A percentile compares a stretch with the other conserved stretches of the same genome.
These are phyloP conservation scores for Turdus rufiventris DNA, from an alignment of 2,113 vertebrate genomes.

Conservation along the genomic window DNA sequence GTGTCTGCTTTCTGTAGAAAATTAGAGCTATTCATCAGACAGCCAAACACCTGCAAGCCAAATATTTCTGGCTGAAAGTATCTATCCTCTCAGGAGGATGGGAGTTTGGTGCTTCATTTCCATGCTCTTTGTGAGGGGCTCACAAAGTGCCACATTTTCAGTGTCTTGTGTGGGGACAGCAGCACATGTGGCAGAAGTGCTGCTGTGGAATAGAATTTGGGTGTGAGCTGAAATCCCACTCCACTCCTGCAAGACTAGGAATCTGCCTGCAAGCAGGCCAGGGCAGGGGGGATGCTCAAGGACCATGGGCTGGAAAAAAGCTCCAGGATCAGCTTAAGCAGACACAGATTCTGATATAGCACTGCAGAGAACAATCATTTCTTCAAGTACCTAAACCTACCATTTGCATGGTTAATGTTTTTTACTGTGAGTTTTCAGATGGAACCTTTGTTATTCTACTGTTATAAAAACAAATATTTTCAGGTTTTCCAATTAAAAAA, in stretches of 20 bases:
- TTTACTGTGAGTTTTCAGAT: background rate
- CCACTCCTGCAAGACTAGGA: background rate
- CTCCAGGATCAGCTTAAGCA: background rate
- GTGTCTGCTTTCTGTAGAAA: conserved; percentile 6
- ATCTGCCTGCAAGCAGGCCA: background rate
- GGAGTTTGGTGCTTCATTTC: background rate
- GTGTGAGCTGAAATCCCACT: background rate
- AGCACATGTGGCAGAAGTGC: background rate
- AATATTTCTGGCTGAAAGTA: conserved; percentile 23
- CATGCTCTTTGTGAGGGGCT: background rate
- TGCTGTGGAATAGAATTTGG: background rate
- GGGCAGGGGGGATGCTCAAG: background rate
- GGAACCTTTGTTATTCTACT: background rate
- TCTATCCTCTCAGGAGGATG: background rate
- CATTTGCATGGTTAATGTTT: background rate
- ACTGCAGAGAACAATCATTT: background rate
- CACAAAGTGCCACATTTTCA: background rate
- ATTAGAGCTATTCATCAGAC: conserved; percentile 30
- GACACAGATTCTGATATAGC: accelerated
- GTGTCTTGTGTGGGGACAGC: background rate
- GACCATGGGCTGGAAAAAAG: background rate
- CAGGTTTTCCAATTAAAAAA: background rate
- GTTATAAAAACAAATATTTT: background rate
- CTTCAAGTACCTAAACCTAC: background rate
- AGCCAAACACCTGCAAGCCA: conserved; percentile 35